A percentile compares a stretch with the other conserved stretches of the same genome.
These are phyloP conservation scores for Pseudanteris insignis DNA, from an alignment of 2,888 invertebrate species.

Conservation along the genomic window DNA sequence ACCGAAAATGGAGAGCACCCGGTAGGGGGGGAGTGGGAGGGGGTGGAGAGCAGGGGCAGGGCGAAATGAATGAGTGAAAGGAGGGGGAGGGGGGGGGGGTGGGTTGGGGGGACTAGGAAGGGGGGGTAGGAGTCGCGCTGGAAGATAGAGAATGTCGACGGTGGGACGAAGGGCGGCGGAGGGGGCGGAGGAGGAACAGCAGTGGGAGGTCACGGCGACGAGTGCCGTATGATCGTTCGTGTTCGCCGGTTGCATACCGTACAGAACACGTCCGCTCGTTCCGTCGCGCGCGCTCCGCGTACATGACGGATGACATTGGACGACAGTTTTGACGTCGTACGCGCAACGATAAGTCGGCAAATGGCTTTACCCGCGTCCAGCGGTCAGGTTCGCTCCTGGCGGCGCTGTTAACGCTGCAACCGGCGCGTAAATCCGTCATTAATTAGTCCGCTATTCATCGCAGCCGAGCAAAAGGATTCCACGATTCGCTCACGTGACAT, in stretches of 20 bases:
- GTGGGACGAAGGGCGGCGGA: too few relatives aligned
- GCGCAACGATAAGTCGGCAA: slow-evolving; percentile 38
- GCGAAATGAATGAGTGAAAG: too few relatives aligned
- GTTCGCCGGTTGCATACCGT: slow-evolving; percentile 49
- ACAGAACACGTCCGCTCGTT: slow-evolving; percentile 56
- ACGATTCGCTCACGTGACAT: slow-evolving; percentile 9
- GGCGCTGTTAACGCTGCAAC: slow-evolving; percentile 55
- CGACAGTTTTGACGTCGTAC: slow-evolving; percentile 60
- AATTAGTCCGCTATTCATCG: slow-evolving; percentile 49
- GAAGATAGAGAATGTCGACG: slow-evolving; percentile 27
- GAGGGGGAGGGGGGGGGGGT: too few relatives aligned
- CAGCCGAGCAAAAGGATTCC: slow-evolving; percentile 12
- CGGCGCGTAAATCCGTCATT: slow-evolving; percentile 65
- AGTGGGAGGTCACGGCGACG: slow-evolving; percentile 28
- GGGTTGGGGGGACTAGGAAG: too few relatives aligned
- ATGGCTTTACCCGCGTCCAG: slow-evolving; percentile 27
- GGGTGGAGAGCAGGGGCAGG: too few relatives aligned
- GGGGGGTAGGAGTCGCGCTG: too few relatives aligned
- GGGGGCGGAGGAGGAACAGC: slow-evolving; percentile 9
- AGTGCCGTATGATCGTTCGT: slow-evolving; percentile 53
- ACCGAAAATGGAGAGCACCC: too few relatives aligned
- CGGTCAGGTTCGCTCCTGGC: slow-evolving; percentile 15
- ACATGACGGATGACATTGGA: slow-evolving; percentile 60
- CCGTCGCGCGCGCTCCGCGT: slow-evolving; percentile 49
- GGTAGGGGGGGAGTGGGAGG: too few relatives aligned